Evolutionary conservation across 2,797 vertebrate species (phyloP), one percentile per base, ranked within the genome.

Genomic region (Eremophila alpestris): DNA sequence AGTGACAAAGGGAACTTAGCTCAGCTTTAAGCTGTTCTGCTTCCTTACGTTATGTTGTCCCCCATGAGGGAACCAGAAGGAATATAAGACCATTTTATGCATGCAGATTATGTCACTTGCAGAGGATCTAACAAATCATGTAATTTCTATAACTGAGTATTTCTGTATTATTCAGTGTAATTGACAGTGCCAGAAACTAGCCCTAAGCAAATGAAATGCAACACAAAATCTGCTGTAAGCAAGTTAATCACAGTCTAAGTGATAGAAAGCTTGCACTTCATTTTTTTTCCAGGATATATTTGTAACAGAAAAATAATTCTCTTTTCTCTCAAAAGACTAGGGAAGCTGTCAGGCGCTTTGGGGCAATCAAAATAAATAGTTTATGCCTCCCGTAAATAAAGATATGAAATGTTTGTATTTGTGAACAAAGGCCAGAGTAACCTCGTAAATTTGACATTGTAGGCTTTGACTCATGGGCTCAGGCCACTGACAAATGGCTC

Each of bases 181-280:
- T 74, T 94, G 92, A 91, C 90, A 90, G 79, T 92, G 87, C 93
- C 93, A 92, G 93, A 94, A 95, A 95, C 75, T 89, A 94, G 89
- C 94, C 90, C 65, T 83, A 70, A 95, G 94, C 92, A 85, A 92
- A 91, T 87, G 51, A 95, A 97, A 93, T 71, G 73, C 78, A 93
- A 85, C 76, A 85, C 69, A 78, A 95, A 92, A 94, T 92, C 85
- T 83, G 51, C 90, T 93, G 78, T 94, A 93, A 92, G 84, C 88
- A 88, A 95, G 94, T 95, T 94, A 96, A 94, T 94, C 93, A 92
- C 74, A 88, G 86, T 92, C 67, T 92, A 96, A 95, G 63, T 94
- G 89, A 95, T 95, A 94, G 93, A 90, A 94, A 91, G 90, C 70
- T 88, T 91, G 51, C 38, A 82, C 65, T 92, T 94, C 59, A 68